These are phyloP conservation scores for Lacanobia wlatinum DNA, from an alignment of 2,888 invertebrate species.

Conservation along the genomic window DNA sequence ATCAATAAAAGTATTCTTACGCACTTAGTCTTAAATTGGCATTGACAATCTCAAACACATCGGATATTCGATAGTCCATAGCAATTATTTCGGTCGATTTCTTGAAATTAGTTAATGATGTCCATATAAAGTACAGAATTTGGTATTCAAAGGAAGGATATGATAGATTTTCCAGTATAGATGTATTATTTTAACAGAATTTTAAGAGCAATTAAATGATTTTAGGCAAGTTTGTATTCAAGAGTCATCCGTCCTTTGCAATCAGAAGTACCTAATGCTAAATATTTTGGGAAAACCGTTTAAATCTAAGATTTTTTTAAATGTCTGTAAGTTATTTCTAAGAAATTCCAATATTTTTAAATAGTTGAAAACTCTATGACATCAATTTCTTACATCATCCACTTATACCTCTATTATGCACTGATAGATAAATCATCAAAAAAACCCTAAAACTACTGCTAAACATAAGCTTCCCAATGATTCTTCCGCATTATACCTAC, in stretches of 20 bases:
- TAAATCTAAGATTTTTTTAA: too few species aligned
- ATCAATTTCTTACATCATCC: not conserved
- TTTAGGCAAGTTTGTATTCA: not conserved
- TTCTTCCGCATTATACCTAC: not conserved
- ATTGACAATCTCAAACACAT: not conserved
- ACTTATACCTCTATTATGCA: not conserved
- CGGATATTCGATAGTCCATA: not conserved
- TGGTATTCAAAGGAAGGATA: slow-evolving; percentile 31
- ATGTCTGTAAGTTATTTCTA: not conserved
- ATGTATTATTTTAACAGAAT: slow-evolving; percentile 8
- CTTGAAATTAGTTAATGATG: slow-evolving; percentile 17
- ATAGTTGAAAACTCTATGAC: not conserved
- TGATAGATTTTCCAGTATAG: slow-evolving; percentile 36
- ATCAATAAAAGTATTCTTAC: too few species aligned
- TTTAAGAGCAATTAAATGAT: slow-evolving; percentile 1
- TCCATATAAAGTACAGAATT: slow-evolving; percentile 31
- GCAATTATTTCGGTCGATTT: slow-evolving; percentile 1
- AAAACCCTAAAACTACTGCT: not conserved
- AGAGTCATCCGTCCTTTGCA: not conserved
- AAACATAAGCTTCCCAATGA: not conserved
- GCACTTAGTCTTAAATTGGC: not conserved
- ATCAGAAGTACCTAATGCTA: not conserved
- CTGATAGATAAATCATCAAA: not conserved
- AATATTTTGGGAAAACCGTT: not conserved
- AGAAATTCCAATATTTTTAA: not conserved